Evolutionary conservation across 2,113 vertebrate species (phyloP).

Genomic region (Hydropotes inermis): DNA sequence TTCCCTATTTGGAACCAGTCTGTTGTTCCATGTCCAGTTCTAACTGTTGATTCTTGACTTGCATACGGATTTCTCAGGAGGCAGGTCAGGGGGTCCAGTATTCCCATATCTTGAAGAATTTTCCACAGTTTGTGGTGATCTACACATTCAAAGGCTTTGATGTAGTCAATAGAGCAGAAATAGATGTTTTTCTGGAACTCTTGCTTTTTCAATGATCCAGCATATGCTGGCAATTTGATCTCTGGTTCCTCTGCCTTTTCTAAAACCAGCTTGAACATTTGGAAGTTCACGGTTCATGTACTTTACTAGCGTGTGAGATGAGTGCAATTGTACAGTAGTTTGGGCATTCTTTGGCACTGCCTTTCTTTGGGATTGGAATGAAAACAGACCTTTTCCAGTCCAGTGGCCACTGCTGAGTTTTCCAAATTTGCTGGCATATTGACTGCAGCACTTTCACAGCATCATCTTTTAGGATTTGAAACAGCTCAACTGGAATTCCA

Average conservation of each 20-base stretch:
- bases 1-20: not conserved
- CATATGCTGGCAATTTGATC: rapidly evolving
- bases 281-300: no score
- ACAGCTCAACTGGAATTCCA: no score
- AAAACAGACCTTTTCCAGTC: no score
- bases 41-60: not conserved
- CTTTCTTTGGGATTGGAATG: no score
- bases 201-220: not conserved
- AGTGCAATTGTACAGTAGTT: no score
- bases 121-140: not conserved
- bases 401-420: no score
- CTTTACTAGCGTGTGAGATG: no score
- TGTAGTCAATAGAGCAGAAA: not conserved
- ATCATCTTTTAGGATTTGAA: no score
- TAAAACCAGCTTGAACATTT: no score
- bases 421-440: no score
- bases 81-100: not conserved
- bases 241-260: not conserved
- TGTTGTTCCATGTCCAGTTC: not conserved
- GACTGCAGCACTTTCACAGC: no score
- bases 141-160: not conserved
- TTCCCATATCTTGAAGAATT: not conserved
- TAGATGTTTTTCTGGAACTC: not conserved
- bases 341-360: no score
- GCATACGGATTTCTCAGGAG: not conserved